Base-by-base conservation (phyloP, 2,113 vertebrate genomes). In the Octodon degus region DNA sequence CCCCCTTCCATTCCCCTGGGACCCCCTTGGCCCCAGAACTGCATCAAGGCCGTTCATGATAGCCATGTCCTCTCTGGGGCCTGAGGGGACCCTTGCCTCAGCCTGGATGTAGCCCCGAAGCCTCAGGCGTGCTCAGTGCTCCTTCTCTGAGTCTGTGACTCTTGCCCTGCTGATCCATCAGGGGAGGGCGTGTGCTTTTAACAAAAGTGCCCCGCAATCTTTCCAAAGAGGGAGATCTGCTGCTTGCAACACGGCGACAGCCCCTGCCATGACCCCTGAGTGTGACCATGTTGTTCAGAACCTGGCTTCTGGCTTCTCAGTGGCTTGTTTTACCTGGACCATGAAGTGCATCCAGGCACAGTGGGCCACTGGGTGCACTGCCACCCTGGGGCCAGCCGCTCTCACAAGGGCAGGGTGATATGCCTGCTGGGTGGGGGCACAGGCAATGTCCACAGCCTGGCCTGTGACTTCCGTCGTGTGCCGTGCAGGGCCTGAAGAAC, bases 401-500 rank as follows among this genome's bases (percentile, higher is more conserved):
- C 10, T 2, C 37, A 4, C 9, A 0, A 0, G 27, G 77, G 43
- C 25, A n/a, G 77, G 60, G 22, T 1, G 2, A 25, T 2, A 43
- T 9, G 67, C 81, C 13, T 5, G 3, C 1, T 12, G 22, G 32
- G 3, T 6, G 32, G 43, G 77, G 34, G n/a, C 8, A 0, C 19
- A 4, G 62, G 5, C 1, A 22, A 19, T 6, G 1, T 58, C 47
- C 47, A 0, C 20, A 62, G 4, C 34, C 34, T 72, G 37, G 63
- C 40, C 53, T 24, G 11, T 89, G 93, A 72, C 63, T 27, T 53
- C 10, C 0, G 0, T 40, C 47, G 47, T 9, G 0, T 85, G 0
- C 37, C 92, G 94, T 90, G 22, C 98, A 99, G 99, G 99, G 99
- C 94, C 99, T 99, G 97, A 99, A 99, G 99, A 99, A 99, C 98